Conservation (phyloP, 2,797 vertebrate species). For the Sebastes diaconus region DNA sequence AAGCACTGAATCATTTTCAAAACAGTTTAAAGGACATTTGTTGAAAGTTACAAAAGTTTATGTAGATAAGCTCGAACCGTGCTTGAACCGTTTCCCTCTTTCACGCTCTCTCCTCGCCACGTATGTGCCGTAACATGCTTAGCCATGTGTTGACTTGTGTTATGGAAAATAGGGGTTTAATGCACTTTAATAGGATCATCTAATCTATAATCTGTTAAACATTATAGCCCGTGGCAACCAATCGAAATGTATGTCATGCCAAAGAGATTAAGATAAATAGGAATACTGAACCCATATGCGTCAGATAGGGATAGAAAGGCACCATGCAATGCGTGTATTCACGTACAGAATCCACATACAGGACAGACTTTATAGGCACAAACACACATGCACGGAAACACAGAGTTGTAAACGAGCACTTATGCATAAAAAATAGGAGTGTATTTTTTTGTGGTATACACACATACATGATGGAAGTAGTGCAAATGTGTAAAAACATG, state of each 20-base stretch:
- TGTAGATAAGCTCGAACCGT: not conserved
- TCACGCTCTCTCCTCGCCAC: not conserved
- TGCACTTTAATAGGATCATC: conserved; percentile 67
- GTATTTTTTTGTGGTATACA: not conserved
- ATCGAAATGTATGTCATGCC: conserved; percentile 53
- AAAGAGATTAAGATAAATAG: conserved; percentile 65
- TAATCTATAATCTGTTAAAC: conserved; percentile 69
- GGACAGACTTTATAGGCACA: not conserved
- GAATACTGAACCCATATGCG: conserved; percentile 30
- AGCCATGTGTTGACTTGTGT: conserved; percentile 52
- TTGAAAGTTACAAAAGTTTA: not conserved
- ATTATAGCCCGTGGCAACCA: conserved; percentile 56
- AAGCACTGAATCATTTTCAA: not conserved
- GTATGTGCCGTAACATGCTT: conserved; percentile 31
- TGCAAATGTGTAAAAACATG: not conserved
- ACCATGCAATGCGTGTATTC: not conserved
- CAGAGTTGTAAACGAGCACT: not conserved
- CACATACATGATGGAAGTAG: not conserved
- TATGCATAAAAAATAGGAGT: too few relatives aligned
- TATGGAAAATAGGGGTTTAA: conserved; percentile 49
- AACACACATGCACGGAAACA: not conserved
- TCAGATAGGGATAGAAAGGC: not conserved
- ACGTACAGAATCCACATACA: not conserved
- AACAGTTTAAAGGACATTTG: not conserved
- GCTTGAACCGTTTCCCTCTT: not conserved